Conservation (phyloP, 2,888 invertebrate species). For the Dicyrtoma fusca region DNA sequence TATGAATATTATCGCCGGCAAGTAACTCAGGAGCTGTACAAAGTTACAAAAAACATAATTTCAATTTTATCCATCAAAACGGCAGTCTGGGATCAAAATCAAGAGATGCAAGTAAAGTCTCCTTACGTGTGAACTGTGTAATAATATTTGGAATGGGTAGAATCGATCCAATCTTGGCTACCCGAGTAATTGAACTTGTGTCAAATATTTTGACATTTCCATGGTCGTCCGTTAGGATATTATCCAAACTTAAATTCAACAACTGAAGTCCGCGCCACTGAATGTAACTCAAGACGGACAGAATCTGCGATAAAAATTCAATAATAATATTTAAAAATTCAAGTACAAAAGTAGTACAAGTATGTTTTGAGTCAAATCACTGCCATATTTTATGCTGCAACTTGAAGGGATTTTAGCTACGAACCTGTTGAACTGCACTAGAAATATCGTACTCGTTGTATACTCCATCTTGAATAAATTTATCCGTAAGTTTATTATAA, state of each 20-base stretch:
- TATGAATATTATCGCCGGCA: slow-evolving; percentile 82
- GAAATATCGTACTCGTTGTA: slow-evolving; percentile 34
- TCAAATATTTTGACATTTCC: slow-evolving; percentile 38
- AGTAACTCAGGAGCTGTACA: slow-evolving; percentile 50
- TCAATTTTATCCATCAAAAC: slow-evolving; percentile 58
- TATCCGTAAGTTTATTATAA: slow-evolving; percentile 32
- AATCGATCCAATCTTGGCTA: slow-evolving; percentile 34
- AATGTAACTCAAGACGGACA: slow-evolving; percentile 87
- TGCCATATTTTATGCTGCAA: too few relatives aligned
- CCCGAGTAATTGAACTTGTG: slow-evolving; percentile 35
- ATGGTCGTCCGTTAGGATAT: slow-evolving; percentile 39
- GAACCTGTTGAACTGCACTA: slow-evolving; percentile 35
- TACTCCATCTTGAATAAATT: slow-evolving; percentile 33
- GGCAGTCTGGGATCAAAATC: slow-evolving; percentile 77
- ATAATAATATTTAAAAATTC: too few relatives aligned
- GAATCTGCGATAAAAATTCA: slow-evolving; percentile 70
- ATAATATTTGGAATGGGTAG: slow-evolving; percentile 36
- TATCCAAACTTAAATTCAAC: slow-evolving; percentile 48
- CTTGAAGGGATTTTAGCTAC: not conserved
- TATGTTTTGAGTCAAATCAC: too few relatives aligned
- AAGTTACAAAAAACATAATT: not conserved
- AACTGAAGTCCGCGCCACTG: slow-evolving; percentile 83
- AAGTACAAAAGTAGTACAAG: too few relatives aligned
- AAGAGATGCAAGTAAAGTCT: slow-evolving; percentile 74
- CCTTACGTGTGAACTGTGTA: slow-evolving; percentile 33